Percentiles rank a stretch among this genome's conserved stretches.
phyloP scores from a whole-genome alignment of 2,888 invertebrate species.

The Acanthosepion pharaonis region DNA sequence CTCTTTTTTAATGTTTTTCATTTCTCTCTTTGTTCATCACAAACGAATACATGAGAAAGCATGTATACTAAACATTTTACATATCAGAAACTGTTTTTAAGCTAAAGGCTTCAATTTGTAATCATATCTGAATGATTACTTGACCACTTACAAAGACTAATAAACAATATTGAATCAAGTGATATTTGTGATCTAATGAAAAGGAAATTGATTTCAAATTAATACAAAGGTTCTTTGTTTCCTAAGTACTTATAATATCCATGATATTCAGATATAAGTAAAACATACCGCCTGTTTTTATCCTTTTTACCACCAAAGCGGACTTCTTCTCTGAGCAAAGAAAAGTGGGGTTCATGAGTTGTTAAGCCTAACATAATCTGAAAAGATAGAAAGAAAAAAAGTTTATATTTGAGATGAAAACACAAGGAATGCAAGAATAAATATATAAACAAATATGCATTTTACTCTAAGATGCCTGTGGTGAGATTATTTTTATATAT shows the following conservation, averaged over 20 bases:
- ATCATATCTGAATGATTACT: not conserved
- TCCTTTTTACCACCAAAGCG: slow-evolving; percentile 73
- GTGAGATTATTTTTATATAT: too few species aligned
- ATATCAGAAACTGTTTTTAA: too few species aligned
- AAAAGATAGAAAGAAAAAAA: slow-evolving; percentile 37
- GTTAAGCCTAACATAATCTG: slow-evolving; percentile 94
- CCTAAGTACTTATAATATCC: not conserved
- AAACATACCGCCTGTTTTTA: slow-evolving; percentile 66
- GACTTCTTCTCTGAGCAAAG: slow-evolving; percentile 93
- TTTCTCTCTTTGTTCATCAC: too few species aligned
- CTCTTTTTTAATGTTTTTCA: too few species aligned
- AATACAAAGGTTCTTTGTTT: not conserved
- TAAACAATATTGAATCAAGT: not conserved
- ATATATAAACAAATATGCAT: not conserved
- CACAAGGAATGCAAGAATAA: not conserved
- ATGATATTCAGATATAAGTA: not conserved
- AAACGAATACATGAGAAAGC: too few species aligned
- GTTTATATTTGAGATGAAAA: not conserved
- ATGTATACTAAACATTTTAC: too few species aligned
- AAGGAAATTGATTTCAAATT: not conserved
- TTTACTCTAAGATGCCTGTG: too few species aligned
- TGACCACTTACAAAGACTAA: not conserved
- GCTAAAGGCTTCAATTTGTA: too few species aligned
- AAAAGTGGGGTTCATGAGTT: slow-evolving; percentile 96
- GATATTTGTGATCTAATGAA: not conserved